A percentile compares a stretch with the other conserved stretches of the same genome.
phyloP scores from a whole-genome alignment of 2,113 vertebrate genomes.

The Hippotragus niger region DNA sequence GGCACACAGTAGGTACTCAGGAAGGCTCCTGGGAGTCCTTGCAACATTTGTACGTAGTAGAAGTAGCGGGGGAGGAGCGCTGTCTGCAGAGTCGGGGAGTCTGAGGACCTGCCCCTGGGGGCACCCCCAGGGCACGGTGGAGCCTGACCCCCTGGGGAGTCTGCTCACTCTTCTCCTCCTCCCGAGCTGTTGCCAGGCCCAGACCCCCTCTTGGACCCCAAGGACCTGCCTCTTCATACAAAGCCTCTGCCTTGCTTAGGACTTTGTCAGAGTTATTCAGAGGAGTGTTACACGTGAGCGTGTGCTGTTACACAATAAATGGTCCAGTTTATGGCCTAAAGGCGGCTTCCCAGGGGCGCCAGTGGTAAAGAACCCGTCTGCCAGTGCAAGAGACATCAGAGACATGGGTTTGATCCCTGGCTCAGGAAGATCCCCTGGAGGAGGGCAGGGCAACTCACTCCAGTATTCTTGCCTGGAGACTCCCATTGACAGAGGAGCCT shows the following conservation, averaged over 20 bases:
- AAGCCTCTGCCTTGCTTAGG: not conserved
- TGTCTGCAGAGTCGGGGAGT: not conserved
- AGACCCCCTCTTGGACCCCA: not conserved
- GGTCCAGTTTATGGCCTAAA: not conserved
- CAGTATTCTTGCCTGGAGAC: not conserved
- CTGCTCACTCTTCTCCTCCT: not conserved
- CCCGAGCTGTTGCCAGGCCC: not conserved
- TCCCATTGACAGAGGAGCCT: not conserved
- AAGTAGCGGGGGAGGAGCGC: not conserved
- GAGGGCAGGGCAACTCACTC: not conserved
- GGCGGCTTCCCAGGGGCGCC: not conserved
- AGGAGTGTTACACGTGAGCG: not conserved
- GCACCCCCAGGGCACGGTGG: not conserved
- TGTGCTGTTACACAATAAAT: not conserved
- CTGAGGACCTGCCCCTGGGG: not conserved
- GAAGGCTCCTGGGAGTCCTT: not conserved
- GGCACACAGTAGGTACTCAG: too few species aligned
- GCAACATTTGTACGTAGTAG: fast-evolving
- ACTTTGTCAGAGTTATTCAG: not conserved
- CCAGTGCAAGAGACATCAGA: not conserved
- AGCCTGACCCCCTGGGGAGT: fast-evolving
- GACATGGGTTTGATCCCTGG: not conserved
- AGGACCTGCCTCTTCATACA: not conserved
- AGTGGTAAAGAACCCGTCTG: not conserved
- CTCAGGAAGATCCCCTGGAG: not conserved